These are phyloP conservation scores for Cryptops parisi DNA, from an alignment of 2,888 invertebrate genomes.

Conservation along the genomic window DNA sequence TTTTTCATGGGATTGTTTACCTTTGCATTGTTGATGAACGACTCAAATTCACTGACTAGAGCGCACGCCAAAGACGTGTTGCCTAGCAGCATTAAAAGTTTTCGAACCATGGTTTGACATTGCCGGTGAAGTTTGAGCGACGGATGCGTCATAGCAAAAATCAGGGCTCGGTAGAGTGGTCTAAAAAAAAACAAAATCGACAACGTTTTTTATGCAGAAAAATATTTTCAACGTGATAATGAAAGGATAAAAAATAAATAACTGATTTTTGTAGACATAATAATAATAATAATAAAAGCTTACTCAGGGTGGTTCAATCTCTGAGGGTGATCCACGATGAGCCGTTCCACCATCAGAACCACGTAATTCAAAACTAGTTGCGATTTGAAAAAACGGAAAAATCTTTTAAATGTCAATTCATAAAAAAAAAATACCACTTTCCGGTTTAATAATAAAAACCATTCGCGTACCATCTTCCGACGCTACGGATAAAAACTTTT, in stretches of 20 bases:
- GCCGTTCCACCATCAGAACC: conserved; percentile 53
- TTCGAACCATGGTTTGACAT: conserved; percentile 45
- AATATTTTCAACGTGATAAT: too few relatives aligned
- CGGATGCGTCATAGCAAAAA: conserved; percentile 50
- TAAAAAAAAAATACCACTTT: background rate
- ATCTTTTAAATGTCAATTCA: background rate
- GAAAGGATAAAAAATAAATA: too few relatives aligned
- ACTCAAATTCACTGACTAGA: conserved; percentile 50
- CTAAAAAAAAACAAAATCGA: conserved; percentile 26
- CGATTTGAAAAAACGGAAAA: conserved; percentile 7
- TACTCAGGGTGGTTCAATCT: conserved; percentile 44
- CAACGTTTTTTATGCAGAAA: too few relatives aligned
- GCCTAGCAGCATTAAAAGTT: conserved; percentile 41
- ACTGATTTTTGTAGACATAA: too few relatives aligned
- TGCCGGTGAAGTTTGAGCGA: conserved; percentile 46
- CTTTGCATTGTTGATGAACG: conserved; percentile 43
- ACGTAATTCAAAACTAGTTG: conserved; percentile 48
- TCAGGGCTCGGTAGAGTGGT: conserved; percentile 53
- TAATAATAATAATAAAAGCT: background rate
- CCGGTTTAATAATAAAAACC: conserved; percentile 15
- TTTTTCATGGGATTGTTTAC: too few relatives aligned
- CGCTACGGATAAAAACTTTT: conserved; percentile 58
- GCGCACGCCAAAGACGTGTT: conserved; percentile 47
- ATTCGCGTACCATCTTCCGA: conserved; percentile 53
- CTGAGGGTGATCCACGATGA: conserved; percentile 52